Evolutionary conservation across 1,140 invertebrate species (phyloP), one percentile per base, ranked within the genome.

Genomic region (Drosophila ficusphila): DNA sequence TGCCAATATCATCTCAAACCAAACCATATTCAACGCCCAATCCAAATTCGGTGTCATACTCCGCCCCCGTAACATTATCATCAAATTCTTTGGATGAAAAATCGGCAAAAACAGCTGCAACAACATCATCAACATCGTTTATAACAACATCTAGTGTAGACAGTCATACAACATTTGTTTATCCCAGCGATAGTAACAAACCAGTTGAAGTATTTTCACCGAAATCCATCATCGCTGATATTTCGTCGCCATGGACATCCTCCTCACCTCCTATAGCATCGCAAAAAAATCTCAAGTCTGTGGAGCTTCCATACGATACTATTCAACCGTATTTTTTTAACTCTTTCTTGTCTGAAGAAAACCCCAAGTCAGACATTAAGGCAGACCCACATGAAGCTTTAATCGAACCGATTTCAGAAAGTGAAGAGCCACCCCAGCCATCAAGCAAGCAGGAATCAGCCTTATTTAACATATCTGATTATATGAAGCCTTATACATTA

Each of bases 401-500:
- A 1, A 25, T 60, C 0, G 23, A 34, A 25, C 3, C 23, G 6
- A 21, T 36, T 61, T 21, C 12, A 36, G 39, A 61, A 38, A 9
- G 5, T 61, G 25, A 46, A 36, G 16, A 19, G 12, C 19, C 33
- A 31, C 2, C 36, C 12, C 11, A 61, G n/a, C 12, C 46, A 56
- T 48, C n/a, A 31, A 12, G 18, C 23, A 34, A 65, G 21, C 21
- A 56, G 25, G 38, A 58, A 29, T 11, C 48, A 47, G 69, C 73
- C 34, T 27, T 61, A 62, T 77, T 71, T 46, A 62, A 88, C 38
- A 75, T 88, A 62, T 58, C 73, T 48, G 77, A 88, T 31, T 86
- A 88, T 60, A 16, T 82, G 5, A 86, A 71, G 53, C 82, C 82
- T 41, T 86, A 78, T 77, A 53, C 42, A 65, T 70, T 77, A 27